These are phyloP conservation scores for Parazoanthus atlanticus DNA, from an alignment of 92 coral and sea anemone species.

Conservation along the genomic window DNA sequence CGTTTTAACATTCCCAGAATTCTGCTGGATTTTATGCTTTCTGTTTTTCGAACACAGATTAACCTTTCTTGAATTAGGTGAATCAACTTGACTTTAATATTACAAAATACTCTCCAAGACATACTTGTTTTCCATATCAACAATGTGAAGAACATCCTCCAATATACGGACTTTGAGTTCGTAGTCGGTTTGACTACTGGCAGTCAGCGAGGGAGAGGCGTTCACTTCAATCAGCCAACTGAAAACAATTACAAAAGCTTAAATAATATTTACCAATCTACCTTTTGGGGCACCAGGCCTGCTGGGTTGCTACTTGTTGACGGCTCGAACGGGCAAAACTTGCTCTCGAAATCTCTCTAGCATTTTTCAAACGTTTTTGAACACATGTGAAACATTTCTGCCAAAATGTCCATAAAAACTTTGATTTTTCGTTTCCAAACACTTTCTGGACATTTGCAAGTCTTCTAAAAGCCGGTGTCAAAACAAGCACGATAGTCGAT, in stretches of 20 bases:
- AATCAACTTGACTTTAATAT: too few relatives aligned
- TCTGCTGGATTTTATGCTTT: background rate
- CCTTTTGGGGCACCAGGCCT: too few relatives aligned
- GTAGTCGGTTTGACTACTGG: conserved; percentile 97
- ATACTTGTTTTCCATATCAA: conserved; percentile 98
- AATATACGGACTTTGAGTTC: conserved; percentile 88
- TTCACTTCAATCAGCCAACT: conserved; percentile 98
- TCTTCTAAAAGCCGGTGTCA: background rate
- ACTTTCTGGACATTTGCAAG: too few relatives aligned
- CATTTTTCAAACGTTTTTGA: too few relatives aligned
- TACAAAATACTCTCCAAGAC: background rate
- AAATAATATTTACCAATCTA: background rate
- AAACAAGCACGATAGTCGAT: too few relatives aligned
- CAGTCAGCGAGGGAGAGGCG: conserved; percentile 97
- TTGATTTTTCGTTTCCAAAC: background rate
- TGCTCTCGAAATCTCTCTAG: too few relatives aligned
- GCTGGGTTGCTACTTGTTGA: too few relatives aligned
- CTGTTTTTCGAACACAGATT: too few relatives aligned
- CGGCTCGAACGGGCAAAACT: too few relatives aligned
- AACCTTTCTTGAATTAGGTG: too few relatives aligned
- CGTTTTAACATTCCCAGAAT: background rate
- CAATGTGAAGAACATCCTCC: conserved; percentile 87
- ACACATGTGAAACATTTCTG: background rate
- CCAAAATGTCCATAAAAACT: too few relatives aligned
- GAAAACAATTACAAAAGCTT: background rate